Percentiles rank a stretch among this genome's conserved stretches.
These are phyloP conservation scores for Tachuris rubrigastra DNA, from an alignment of 2,113 vertebrate genomes.

Conservation along the genomic window DNA sequence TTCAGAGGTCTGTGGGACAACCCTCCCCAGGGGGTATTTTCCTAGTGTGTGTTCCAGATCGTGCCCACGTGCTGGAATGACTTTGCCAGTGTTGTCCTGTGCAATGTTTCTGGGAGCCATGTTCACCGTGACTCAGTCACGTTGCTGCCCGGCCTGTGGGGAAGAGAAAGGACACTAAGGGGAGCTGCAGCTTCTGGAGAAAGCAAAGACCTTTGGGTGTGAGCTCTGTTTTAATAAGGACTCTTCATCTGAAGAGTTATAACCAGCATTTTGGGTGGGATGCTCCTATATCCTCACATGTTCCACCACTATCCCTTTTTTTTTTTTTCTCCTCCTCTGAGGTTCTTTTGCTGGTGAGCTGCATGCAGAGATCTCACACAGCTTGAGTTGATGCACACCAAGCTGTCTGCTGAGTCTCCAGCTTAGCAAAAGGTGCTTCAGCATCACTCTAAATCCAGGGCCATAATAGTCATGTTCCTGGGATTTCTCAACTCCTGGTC, in stretches of 20 bases:
- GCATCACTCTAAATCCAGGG: not conserved
- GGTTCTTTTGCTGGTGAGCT: not conserved
- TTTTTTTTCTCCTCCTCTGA: not conserved
- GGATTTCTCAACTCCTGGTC: not conserved
- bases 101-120: not conserved
- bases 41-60: too few relatives aligned
- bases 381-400: not conserved
- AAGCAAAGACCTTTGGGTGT: not conserved
- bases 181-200: not conserved
- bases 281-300: not conserved
- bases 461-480: accelerated
- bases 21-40: not conserved
- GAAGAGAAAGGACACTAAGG: not conserved
- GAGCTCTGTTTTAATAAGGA: not conserved
- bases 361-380: not conserved
- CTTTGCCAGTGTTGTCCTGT: not conserved
- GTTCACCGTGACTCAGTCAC: not conserved
- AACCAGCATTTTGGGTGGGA: not conserved
- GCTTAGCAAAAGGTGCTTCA: not conserved
- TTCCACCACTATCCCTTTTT: not conserved
- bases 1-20: not conserved
- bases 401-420: not conserved
- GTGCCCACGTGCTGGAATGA: accelerated
- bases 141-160: not conserved
- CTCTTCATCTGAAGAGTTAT: not conserved